These are phyloP conservation scores for Myotis pilosus DNA, from an alignment of 2,797 vertebrate genomes.

Conservation along the genomic window DNA sequence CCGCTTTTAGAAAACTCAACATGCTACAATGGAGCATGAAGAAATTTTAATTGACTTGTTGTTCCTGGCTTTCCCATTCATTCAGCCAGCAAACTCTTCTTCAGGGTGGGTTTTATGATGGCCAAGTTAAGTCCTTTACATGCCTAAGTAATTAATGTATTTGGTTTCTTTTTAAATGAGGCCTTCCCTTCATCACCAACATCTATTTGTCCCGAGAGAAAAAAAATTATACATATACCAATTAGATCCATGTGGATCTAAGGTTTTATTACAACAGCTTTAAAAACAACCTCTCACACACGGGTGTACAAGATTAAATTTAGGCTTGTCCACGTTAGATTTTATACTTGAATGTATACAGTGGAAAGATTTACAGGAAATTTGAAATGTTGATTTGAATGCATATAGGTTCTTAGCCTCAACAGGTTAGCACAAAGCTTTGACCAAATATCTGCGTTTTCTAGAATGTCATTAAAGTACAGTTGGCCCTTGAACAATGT, in stretches of 20 bases:
- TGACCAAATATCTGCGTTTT: not conserved
- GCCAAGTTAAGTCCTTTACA: constrained; percentile 92
- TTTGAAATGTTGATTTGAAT: not conserved
- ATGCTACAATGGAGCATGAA: constrained; percentile 80
- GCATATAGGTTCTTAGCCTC: not conserved
- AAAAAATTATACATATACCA: not conserved
- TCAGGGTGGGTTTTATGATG: constrained; percentile 93
- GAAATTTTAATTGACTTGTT: constrained; percentile 90
- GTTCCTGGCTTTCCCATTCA: constrained; percentile 92
- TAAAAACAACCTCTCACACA: not conserved
- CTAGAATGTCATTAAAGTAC: constrained; percentile 1
- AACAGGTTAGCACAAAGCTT: not conserved
- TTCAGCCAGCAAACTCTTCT: constrained; percentile 93
- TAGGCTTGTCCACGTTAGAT: not conserved
- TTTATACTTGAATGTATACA: not conserved
- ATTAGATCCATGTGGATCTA: constrained; percentile 18
- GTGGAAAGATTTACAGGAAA: not conserved
- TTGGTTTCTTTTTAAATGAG: constrained; percentile 75
- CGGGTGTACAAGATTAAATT: not conserved
- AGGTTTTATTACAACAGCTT: constrained; percentile 27
- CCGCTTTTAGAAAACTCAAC: constrained; percentile 51
- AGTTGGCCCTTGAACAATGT: not conserved
- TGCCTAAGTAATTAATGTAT: constrained; percentile 87
- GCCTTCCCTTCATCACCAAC: not conserved
- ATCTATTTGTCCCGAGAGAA: constrained; percentile 41